Conservation (phyloP, 2,797 vertebrate genomes). For the Dallia pectoralis region DNA sequence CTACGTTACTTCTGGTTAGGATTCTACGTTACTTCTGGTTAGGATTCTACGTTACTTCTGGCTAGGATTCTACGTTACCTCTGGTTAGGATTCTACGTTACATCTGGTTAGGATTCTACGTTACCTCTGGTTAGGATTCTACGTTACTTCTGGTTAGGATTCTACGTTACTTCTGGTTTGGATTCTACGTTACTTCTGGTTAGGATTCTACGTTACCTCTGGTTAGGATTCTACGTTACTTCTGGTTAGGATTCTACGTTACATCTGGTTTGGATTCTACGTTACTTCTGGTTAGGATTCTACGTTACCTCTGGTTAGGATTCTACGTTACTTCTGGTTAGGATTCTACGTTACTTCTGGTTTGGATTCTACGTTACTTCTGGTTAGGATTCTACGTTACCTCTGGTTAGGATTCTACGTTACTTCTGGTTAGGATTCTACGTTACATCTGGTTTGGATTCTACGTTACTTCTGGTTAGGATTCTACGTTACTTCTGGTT, state of each 20-base stretch:
- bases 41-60: not conserved
- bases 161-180: too few species aligned
- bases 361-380: not conserved
- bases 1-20: not conserved
- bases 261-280: too few species aligned
- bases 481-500: not conserved
- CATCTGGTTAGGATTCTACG: not conserved
- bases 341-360: too few species aligned
- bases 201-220: not conserved
- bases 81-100: too few species aligned
- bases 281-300: not conserved
- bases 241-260: not conserved
- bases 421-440: not conserved
- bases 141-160: not conserved
- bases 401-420: too few species aligned
- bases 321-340: not conserved
- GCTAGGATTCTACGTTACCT: not conserved
- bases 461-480: not conserved
- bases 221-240: not conserved
- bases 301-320: too few species aligned
- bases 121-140: too few species aligned
- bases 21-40: too few species aligned
- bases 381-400: not conserved
- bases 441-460: too few species aligned
- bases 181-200: not conserved